Base-by-base conservation (phyloP, 2,797 vertebrate genomes). In the Poeciliopsis infans region DNA sequence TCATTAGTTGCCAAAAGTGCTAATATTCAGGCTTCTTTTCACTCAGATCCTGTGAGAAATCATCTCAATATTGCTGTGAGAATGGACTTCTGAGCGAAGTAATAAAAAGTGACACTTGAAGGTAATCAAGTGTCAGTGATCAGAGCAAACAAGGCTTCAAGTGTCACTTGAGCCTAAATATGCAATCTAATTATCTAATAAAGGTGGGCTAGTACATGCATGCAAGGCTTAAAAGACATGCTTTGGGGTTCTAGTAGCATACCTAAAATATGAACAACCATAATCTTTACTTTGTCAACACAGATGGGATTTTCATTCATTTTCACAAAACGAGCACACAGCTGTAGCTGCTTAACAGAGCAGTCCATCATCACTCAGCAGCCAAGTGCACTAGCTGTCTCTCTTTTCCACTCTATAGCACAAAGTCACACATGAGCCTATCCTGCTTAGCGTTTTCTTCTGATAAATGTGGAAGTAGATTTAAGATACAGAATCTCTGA, bases 401-500 rank as follows among this genome's bases (percentile, higher is more conserved):
- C 8, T 80, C 55, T 36, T 15, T 49, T 47, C 75, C 43, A 79
- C 69, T 72, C 55, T 41, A 76, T 43, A 61, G 73, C 77, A 68
- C 0, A 51, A 76, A 77, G 76, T 81, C 61, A 80, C 75, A 79
- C 57, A 81, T 51, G 36, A 82, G 84, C 53, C 45, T 78, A 39
- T 80, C 72, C 39, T 79, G 81, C 71, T 81, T 72, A 83, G 59
- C 78, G 87, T 64, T 77, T 51, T 82, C 76, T 81, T 83, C 47
- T 18, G 61, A 83, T 84, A 79, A 53, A 76, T 90, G 43, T 88
- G 59, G 68, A 79, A 39, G 68, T 80, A 83, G 72, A 74, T 83
- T 76, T 76, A 82, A 82, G 83, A 86, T 79, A 88, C 76, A 86
- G 53, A 75, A 79, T 81, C 74, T 83, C 89, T 82, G 89, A 80